A percentile compares a stretch with the other conserved stretches of the same genome.
phyloP scores from a whole-genome alignment of 2,888 invertebrate genomes.

The Campopleginae sp. region DNA sequence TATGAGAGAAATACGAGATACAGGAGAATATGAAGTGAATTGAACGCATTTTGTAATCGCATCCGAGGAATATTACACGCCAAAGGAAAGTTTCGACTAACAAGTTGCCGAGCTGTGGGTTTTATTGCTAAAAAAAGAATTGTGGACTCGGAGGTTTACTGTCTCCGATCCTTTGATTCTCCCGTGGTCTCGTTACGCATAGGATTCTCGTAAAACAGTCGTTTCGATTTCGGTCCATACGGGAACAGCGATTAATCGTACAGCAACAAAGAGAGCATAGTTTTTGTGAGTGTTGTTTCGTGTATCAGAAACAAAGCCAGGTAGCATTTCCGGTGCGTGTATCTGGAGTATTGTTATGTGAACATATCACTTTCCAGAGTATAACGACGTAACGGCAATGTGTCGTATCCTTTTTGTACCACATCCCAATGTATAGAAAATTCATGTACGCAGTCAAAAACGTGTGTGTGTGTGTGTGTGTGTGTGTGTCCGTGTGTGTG shows the following conservation, averaged over 20 bases:
- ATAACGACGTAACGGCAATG: constrained; percentile 31
- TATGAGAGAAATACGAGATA: no score
- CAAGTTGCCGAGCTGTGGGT: background rate
- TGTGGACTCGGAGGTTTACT: background rate
- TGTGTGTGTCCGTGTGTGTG: background rate
- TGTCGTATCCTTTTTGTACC: constrained; percentile 3
- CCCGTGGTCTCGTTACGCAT: background rate
- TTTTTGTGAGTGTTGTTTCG: background rate
- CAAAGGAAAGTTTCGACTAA: background rate
- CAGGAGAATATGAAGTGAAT: background rate
- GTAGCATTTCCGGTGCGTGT: constrained; percentile 27
- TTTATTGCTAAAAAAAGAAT: background rate
- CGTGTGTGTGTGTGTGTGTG: background rate
- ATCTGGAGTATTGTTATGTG: constrained; percentile 19
- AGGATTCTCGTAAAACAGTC: constrained; percentile 3
- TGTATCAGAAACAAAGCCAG: constrained; percentile 16
- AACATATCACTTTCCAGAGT: constrained; percentile 13
- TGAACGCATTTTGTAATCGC: background rate
- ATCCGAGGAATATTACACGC: background rate
- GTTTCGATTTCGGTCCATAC: background rate
- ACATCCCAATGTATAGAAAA: constrained; percentile 4
- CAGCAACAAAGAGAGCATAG: background rate
- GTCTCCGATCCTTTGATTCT: background rate
- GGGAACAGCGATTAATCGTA: background rate
- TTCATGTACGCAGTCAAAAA: background rate